A percentile compares a stretch with the other conserved stretches of the same genome.
phyloP scores from a whole-genome alignment of 2,888 invertebrate genomes.

The Chrysina gloriosa region DNA sequence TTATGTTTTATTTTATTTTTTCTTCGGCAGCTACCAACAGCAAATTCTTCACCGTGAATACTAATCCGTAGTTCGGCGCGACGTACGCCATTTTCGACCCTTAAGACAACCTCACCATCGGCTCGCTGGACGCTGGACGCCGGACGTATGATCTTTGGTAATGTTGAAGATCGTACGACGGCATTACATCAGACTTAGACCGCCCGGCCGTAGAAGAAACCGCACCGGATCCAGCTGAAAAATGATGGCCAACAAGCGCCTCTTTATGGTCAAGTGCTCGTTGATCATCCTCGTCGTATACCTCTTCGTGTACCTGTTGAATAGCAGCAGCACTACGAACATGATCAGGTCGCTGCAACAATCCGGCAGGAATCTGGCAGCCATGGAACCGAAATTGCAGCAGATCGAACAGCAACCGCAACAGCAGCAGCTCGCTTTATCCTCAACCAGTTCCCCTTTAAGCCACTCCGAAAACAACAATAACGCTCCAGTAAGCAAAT shows the following conservation, averaged over 20 bases:
- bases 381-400: constrained; percentile 55
- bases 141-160: constrained; percentile 40
- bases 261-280: constrained; percentile 55
- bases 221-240: constrained; percentile 26
- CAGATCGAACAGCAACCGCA: constrained; percentile 30
- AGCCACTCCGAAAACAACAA: not conserved
- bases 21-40: no score
- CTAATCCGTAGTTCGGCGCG: no score
- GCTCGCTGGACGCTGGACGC: not conserved
- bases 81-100: not conserved
- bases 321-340: constrained; percentile 55
- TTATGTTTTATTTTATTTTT: no score
- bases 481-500: not conserved
- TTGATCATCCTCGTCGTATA: constrained; percentile 56
- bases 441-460: constrained; percentile 7
- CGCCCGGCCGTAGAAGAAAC: constrained; percentile 59
- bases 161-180: constrained; percentile 34
- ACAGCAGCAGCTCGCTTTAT: constrained; percentile 16
- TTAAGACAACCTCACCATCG: not conserved
- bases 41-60: no score
- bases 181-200: constrained; percentile 59
- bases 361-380: constrained; percentile 64
- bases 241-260: constrained; percentile 42
- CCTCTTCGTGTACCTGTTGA: constrained; percentile 59
- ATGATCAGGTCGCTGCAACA: constrained; percentile 62